Base-by-base conservation (phyloP, 2,113 vertebrate species). In the Tetrao urogallus region DNA sequence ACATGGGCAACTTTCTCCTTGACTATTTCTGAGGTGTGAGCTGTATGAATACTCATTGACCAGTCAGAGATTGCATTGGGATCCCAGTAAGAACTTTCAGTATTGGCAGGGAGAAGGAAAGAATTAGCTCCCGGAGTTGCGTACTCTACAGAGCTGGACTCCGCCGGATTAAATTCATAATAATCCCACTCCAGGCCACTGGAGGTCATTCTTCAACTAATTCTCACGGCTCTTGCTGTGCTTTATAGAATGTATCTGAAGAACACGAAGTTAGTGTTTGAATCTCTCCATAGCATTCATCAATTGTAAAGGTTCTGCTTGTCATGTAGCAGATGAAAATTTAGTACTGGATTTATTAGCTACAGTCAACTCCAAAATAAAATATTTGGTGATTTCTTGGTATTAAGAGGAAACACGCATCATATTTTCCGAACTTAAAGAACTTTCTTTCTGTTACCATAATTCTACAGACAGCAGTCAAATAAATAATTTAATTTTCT, bases 121-220 rank as follows among this genome's bases (percentile, higher is more conserved):
- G 96, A 96, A 93, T 95, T 96, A 97, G 92, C 90, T 97, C 92
- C 96, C 1, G 96, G 94, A 79, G 97, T 97, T 87, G 94, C 92
- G 73, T 97, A 98, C 90, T 97, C 96, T 96, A 97, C 94, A 96
- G 96, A 98, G 96, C 96, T 97, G 94, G 96, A 96, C 93, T 97
- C 97, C 96, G 97, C 83, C 7, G 97, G 98, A 69, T 98, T 97
- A 95, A 98, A 98, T 95, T 98, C 98, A 96, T 98, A 97, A 98
- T 98, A 97, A 98, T 99, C 98, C 98, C 98, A 98, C 94, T 98
- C 98, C 94, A 98, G 97, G 96, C 98, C 98, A 98, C 98, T 98
- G 97, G 98, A 98, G 97, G 98, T 98, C 98, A 98, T 98, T 97
- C 97, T 97, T 97, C 97, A 97, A 96, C 97, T 97, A 97, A 96